phyloP scores from a whole-genome alignment of 64 coral and sea anemone species.

The Montipora efflorescens region DNA sequence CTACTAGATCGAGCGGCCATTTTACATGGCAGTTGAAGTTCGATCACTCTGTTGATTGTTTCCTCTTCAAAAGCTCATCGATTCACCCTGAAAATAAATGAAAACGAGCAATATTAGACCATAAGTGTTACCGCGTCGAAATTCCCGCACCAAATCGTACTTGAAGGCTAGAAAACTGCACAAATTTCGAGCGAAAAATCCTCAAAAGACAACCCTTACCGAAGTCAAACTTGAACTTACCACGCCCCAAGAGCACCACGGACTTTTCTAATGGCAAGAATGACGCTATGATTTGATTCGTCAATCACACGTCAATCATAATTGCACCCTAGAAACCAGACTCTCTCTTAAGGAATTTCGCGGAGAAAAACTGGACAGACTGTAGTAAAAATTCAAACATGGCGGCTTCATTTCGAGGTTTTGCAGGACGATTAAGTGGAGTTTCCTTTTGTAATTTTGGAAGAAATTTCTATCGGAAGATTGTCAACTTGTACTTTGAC shows the following conservation, averaged over 20 bases:
- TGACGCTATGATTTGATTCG: constrained; percentile 67
- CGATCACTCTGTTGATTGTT: constrained; percentile 70
- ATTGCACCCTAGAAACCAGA: neutral
- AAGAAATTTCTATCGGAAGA: neutral
- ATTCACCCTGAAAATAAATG: constrained; percentile 84
- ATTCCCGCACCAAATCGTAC: constrained; percentile 61
- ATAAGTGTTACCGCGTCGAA: constrained; percentile 90
- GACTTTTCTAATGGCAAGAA: constrained; percentile 24
- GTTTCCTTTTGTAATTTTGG: neutral
- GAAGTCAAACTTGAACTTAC: constrained; percentile 48
- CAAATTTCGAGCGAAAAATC: constrained; percentile 44
- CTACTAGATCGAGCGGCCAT: constrained; percentile 65
- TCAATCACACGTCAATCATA: constrained; percentile 69
- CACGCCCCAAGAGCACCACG: constrained; percentile 65
- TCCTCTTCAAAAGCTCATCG: constrained; percentile 68
- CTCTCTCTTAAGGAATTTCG: too few species aligned
- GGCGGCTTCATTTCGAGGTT: constrained; percentile 46
- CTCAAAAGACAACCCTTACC: constrained; percentile 93
- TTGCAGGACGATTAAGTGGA: neutral
- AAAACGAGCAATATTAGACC: constrained; percentile 84
- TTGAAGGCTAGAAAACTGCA: constrained; percentile 39
- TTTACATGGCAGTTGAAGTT: constrained; percentile 73
- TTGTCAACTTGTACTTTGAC: neutral
- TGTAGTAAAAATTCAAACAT: constrained; percentile 50
- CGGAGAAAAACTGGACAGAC: constrained; percentile 25